Conservation (phyloP, 1,140 invertebrate genomes). For the Drosophila persimilis region DNA sequence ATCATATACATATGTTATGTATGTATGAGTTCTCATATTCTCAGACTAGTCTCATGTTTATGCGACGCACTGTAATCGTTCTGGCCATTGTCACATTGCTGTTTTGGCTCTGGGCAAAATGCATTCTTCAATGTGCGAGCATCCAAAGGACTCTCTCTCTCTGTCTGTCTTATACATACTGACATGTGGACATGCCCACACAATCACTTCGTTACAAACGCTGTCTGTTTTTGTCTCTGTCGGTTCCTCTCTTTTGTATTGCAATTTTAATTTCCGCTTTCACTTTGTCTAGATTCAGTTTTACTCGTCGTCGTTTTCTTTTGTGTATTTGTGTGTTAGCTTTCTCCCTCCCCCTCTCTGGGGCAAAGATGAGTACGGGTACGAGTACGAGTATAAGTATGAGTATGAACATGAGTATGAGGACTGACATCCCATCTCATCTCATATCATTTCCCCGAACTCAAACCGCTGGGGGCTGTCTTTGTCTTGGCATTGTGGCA, state of each 20-base stretch:
- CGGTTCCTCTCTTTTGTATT: constrained; percentile 59
- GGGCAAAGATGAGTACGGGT: too few relatives aligned
- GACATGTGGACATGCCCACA: constrained; percentile 5
- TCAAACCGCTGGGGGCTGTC: constrained; percentile 9
- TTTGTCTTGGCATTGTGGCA: constrained; percentile 50
- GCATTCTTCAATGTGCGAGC: constrained; percentile 18
- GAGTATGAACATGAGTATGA: too few relatives aligned
- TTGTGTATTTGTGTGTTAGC: constrained; percentile 38
- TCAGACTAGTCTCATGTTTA: not conserved
- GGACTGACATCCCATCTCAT: constrained; percentile 15
- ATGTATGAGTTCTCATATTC: too few relatives aligned
- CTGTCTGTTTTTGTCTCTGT: constrained; percentile 43
- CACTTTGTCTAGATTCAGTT: constrained; percentile 78
- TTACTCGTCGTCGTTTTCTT: constrained; percentile 50
- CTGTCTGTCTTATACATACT: not conserved
- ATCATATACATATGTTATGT: too few relatives aligned
- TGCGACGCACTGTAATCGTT: not conserved
- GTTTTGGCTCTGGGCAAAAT: constrained; percentile 17
- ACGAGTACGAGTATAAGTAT: too few relatives aligned
- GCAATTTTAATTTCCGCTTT: constrained; percentile 81
- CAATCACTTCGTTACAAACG: constrained; percentile 64
- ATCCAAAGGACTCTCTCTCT: constrained; percentile 9
- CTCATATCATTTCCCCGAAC: constrained; percentile 1
- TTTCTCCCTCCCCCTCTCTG: not conserved
- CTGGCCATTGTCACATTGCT: constrained; percentile 16